A percentile compares a stretch with the other conserved stretches of the same genome.
Evolutionary conservation across 1,140 invertebrate species (phyloP).

Genomic region (Euschistus heros): DNA sequence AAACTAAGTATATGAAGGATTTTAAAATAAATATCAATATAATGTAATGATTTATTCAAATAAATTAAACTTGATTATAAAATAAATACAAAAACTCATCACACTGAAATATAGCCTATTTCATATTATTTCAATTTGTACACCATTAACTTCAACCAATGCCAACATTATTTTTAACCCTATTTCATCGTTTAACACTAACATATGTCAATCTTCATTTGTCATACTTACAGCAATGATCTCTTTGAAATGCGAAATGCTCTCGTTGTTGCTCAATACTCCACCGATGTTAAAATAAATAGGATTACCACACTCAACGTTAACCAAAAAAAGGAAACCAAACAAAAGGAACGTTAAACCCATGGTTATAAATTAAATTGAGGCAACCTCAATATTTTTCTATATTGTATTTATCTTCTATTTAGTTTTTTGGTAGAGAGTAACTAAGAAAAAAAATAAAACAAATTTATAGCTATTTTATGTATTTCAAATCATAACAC

Average conservation of each 20-base stretch:
- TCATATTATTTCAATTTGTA: not conserved
- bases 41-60: too few species aligned
- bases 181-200: not conserved
- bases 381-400: not conserved
- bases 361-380: not conserved
- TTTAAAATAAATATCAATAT: too few species aligned
- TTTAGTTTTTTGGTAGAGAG: not conserved
- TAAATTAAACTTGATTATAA: not conserved
- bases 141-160: not conserved
- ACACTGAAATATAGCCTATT: not conserved
- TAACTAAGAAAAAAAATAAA: not conserved
- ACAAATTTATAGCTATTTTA: not conserved
- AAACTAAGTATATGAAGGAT: too few species aligned
- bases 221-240: slow-evolving; percentile 63
- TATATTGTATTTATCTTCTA: not conserved
- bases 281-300: slow-evolving; percentile 78
- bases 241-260: slow-evolving; percentile 61
- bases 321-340: not conserved
- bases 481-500: not conserved
- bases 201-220: not conserved
- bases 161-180: not conserved
- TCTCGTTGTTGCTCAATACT: slow-evolving; percentile 70
- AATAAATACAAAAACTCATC: not conserved
- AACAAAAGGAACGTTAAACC: not conserved
- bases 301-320: slow-evolving; percentile 42